These are phyloP conservation scores for Passer domesticus DNA, from an alignment of 2,113 vertebrate genomes.

Conservation along the genomic window DNA sequence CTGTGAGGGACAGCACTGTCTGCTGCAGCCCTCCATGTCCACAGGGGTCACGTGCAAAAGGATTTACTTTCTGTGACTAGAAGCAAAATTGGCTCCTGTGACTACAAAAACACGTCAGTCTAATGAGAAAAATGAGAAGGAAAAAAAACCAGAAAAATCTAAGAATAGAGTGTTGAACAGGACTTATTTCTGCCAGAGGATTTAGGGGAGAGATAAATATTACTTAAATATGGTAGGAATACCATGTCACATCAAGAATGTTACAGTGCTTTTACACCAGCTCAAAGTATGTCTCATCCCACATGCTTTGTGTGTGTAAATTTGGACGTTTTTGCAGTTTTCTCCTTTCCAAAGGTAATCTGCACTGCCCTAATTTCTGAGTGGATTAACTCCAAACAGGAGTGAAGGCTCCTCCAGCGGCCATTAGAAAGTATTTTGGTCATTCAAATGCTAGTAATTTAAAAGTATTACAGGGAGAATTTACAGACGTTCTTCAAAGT, in stretches of 20 bases:
- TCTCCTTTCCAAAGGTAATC: constrained; percentile 7
- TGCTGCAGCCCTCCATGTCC: neutral
- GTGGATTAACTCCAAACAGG: constrained; percentile 15
- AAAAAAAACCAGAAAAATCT: neutral
- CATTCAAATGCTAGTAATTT: neutral
- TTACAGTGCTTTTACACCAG: neutral
- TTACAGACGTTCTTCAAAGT: neutral
- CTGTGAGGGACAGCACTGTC: neutral
- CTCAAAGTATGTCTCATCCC: neutral
- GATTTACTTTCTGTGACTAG: neutral
- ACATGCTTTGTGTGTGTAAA: neutral
- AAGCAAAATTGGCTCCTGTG: neutral
- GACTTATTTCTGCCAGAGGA: neutral
- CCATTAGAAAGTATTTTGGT: constrained; percentile 25
- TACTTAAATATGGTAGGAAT: neutral
- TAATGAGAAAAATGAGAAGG: neutral
- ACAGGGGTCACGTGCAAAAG: neutral
- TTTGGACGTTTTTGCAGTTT: neutral
- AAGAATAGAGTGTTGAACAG: neutral
- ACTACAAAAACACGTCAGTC: neutral
- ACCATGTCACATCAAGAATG: neutral
- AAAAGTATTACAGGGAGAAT: constrained; percentile 4
- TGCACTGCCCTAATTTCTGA: neutral
- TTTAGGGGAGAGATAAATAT: neutral
- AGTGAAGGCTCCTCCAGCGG: constrained; percentile 15